A percentile compares a stretch with the other conserved stretches of the same genome.
These are phyloP conservation scores for Festucalex cinctus DNA, from an alignment of 2,113 vertebrate genomes.

Conservation along the genomic window DNA sequence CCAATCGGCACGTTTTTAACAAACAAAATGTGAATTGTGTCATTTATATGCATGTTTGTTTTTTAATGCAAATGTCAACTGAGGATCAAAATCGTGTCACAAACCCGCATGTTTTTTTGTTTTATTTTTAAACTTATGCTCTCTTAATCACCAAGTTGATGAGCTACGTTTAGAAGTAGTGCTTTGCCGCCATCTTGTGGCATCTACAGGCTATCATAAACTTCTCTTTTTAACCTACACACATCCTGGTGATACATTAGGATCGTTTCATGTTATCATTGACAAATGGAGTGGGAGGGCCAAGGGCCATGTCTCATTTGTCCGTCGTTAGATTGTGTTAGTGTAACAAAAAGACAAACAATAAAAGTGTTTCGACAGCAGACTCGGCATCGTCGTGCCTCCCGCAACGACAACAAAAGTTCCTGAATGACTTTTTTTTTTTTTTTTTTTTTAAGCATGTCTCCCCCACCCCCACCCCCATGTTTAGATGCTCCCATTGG, in stretches of 20 bases:
- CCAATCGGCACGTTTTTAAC: background rate
- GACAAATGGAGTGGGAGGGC: background rate
- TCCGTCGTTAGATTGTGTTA: background rate
- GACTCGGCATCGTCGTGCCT: background rate
- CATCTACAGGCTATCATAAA: no score
- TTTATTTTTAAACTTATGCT: no score
- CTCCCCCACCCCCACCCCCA: no score
- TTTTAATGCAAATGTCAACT: no score
- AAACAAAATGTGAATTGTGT: no score
- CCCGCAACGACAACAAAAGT: conserved; percentile 16
- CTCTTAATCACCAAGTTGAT: no score
- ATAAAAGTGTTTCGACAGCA: background rate
- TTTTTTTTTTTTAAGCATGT: no score
- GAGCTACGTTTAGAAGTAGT: background rate
- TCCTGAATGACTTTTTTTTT: background rate
- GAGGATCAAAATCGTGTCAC: no score
- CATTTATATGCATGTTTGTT: no score
- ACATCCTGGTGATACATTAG: background rate
- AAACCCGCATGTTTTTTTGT: no score
- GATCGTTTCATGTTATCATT: background rate
- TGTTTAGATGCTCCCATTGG: conserved; percentile 74
- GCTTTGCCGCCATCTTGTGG: background rate
- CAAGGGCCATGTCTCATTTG: background rate
- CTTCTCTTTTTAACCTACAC: no score
- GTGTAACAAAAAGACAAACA: background rate